Evolutionary conservation across 1,140 invertebrate genomes (phyloP).

Genomic region (Helicoverpa armigera): DNA sequence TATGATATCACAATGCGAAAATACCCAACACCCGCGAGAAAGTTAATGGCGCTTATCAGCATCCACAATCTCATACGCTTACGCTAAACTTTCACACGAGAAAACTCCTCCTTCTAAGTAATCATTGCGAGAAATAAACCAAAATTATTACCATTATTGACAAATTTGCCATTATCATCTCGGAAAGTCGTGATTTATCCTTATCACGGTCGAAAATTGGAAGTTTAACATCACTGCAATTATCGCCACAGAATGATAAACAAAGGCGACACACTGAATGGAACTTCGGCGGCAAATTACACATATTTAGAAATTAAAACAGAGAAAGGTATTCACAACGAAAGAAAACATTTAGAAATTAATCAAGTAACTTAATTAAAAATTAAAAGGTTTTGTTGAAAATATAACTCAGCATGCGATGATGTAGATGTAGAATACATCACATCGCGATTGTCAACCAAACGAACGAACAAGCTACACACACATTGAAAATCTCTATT

Average conservation of each 20-base stretch:
- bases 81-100: constrained; percentile 86
- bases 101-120: constrained; percentile 74
- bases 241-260: constrained; percentile 87
- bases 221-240: constrained; percentile 88
- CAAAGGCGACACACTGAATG: constrained; percentile 90
- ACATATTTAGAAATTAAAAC: constrained; percentile 88
- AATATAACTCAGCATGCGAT: constrained; percentile 86
- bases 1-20: constrained; percentile 88
- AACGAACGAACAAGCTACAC: constrained; percentile 85
- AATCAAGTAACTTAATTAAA: constrained; percentile 84
- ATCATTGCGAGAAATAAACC: constrained; percentile 63
- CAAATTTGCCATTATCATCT: constrained; percentile 86
- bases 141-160: constrained; percentile 84
- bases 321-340: constrained; percentile 81
- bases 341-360: constrained; percentile 86
- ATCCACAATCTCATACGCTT: constrained; percentile 86
- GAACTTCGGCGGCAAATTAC: constrained; percentile 90
- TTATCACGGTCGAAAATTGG: constrained; percentile 87
- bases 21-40: constrained; percentile 87
- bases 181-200: constrained; percentile 86
- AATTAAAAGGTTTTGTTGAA: constrained; percentile 84
- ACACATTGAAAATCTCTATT: constrained; percentile 80
- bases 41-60: constrained; percentile 87
- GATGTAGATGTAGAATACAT: constrained; percentile 86
- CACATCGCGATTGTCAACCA: constrained; percentile 87